A percentile compares a stretch with the other conserved stretches of the same genome.
Conservation (phyloP, 2,113 vertebrate genomes). For the Emydocephalus ijimae region DNA sequence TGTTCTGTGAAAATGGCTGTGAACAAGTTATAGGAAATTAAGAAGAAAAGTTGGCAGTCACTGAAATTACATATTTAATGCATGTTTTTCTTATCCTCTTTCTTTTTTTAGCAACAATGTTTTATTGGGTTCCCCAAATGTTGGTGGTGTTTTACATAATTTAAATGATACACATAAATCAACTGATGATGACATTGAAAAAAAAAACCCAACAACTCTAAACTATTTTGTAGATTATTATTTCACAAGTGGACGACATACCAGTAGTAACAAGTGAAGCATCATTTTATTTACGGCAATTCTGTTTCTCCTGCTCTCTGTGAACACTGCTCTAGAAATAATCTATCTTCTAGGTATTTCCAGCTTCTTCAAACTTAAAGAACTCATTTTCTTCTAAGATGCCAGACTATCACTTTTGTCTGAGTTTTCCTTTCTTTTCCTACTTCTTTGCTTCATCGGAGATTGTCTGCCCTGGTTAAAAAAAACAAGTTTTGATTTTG, state of each 20-base stretch:
- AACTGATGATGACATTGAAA: neutral
- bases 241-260: slow-evolving; percentile 21
- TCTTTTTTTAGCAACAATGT: neutral
- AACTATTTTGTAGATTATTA: neutral
- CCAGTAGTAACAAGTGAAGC: neutral
- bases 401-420: slow-evolving; percentile 14
- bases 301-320: slow-evolving; percentile 39
- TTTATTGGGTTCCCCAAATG: slow-evolving; percentile 10
- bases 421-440: slow-evolving; percentile 14
- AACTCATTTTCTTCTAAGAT: slow-evolving; percentile 31
- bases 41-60: neutral
- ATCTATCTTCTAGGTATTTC: slow-evolving; percentile 14
- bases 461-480: neutral
- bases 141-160: neutral
- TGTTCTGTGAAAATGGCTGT: neutral
- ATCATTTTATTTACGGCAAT: slow-evolving; percentile 48
- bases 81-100: neutral
- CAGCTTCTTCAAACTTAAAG: slow-evolving; percentile 22
- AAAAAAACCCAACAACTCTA: neutral
- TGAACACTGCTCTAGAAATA: slow-evolving; percentile 23
- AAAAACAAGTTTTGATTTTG: neutral
- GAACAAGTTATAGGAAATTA: neutral
- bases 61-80: neutral
- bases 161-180: neutral
- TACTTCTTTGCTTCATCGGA: neutral